Evolutionary conservation across 2,113 vertebrate genomes (phyloP), one percentile per base, ranked within the genome.

Genomic region (Lepus europaeus): DNA sequence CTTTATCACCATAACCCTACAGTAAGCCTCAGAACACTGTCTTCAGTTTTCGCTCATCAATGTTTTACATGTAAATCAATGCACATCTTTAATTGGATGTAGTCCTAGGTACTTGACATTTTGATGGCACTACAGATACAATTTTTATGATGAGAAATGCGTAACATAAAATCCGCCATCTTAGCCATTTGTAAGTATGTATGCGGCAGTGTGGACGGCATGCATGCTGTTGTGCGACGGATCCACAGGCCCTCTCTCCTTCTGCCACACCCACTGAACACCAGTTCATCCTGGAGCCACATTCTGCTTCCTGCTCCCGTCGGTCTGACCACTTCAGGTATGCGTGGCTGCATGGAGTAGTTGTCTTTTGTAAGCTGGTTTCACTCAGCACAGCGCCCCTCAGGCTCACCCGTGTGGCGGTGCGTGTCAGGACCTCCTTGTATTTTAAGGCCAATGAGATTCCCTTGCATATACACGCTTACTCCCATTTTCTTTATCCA

Each of bases 41-140:
- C 63, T 22, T 91, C 6, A 19, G 39, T 19, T 61, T 83, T 94
- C 17, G 88, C 63, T 72, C 39, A 31, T 20, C 20, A 17, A 7
- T 61, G 56, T 25, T 93, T 80, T 51, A 27, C 66, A 3, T 72
- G 23, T 33, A 70, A 33, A 73, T 74, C 25, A 68, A 59, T 39
- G 5, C 1, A 61, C 22, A 19, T 79, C 56, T 89, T 73, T 85
- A 27, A 73, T 74, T 85, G 14, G 9, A 51, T 74, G 59, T 78
- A 73, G 76, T 81, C 7, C 73, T 83, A 88, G 20, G 3, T 77
- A n/a, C n/a, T 93, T 95, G 73, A 49, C 81, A 84, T 73, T 92
- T 53, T 82, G 22, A 69, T 89, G 33, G 36, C 72, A 53, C 36
- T 56, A 2, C 29, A 72, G 45, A 29, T 63, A 83, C 14, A 77